phyloP scores from a whole-genome alignment of 64 coral and sea anemone species.

The Porites lutea region DNA sequence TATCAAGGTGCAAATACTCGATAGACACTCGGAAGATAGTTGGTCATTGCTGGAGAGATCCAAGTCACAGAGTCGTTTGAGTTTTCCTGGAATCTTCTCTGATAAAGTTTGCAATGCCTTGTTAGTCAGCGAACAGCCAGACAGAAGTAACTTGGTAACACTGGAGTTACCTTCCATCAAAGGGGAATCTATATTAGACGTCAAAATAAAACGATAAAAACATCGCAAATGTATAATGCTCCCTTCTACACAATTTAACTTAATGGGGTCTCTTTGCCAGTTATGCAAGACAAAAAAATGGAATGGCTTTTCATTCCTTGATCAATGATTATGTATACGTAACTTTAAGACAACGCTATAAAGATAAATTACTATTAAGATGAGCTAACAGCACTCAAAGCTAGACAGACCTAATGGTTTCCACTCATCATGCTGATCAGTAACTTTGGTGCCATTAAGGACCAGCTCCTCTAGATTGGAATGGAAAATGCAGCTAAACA shows the following conservation, averaged over 20 bases:
- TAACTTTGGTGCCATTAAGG: conserved; percentile 57
- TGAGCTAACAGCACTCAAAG: no score
- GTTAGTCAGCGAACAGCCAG: conserved; percentile 26
- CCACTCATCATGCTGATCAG: conserved; percentile 52
- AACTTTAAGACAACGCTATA: no score
- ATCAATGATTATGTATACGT: no score
- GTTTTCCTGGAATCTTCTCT: neutral
- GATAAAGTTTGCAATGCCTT: conserved; percentile 3
- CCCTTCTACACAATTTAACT: no score
- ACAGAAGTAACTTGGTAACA: neutral
- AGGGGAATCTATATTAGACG: neutral
- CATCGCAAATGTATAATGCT: no score
- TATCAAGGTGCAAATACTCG: neutral
- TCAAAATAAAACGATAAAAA: neutral
- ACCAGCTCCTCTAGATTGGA: conserved; percentile 52
- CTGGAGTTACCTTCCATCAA: neutral
- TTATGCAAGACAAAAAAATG: no score
- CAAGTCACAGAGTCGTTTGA: neutral
- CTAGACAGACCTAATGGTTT: neutral
- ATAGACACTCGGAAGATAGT: conserved; percentile 9
- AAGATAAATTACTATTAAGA: no score
- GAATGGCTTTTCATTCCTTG: no score
- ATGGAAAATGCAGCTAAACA: conserved; percentile 43
- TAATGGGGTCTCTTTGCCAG: no score
- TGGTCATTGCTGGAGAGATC: conserved; percentile 43